phyloP scores from a whole-genome alignment of 2,888 invertebrate species.

The Thera obeliscata region DNA sequence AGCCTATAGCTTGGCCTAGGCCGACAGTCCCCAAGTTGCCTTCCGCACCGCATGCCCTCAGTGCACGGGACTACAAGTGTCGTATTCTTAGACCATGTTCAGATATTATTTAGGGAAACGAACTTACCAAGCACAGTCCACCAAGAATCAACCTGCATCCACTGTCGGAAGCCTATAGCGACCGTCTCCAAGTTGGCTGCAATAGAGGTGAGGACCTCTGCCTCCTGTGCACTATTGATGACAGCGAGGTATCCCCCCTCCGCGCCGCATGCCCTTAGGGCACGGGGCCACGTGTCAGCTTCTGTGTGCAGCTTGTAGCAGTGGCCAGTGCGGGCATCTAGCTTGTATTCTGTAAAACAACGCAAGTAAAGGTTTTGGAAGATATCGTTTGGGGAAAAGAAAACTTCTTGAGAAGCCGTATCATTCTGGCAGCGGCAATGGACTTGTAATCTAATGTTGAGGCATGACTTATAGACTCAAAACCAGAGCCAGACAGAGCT shows the following conservation, averaged over 20 bases:
- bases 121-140: constrained; percentile 20
- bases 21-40: neutral
- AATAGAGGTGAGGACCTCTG: neutral
- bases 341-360: constrained; percentile 16
- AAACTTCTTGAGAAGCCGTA: too few relatives aligned
- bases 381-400: too few relatives aligned
- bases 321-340: neutral
- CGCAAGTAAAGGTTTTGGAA: too few relatives aligned
- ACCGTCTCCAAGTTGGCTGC: neutral
- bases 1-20: constrained; percentile 4
- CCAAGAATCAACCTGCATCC: constrained; percentile 17
- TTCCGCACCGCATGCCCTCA: constrained; percentile 12
- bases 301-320: constrained; percentile 23
- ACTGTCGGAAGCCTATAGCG: constrained; percentile 15
- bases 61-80: constrained; percentile 3
- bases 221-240: constrained; percentile 15
- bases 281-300: constrained; percentile 2
- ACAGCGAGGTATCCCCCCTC: constrained; percentile 27
- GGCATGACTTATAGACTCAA: too few relatives aligned
- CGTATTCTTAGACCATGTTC: too few relatives aligned
- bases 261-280: constrained; percentile 9
- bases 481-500: too few relatives aligned
- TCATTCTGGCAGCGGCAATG: too few relatives aligned
- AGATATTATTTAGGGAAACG: too few relatives aligned
- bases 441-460: too few relatives aligned